These are phyloP conservation scores for Montipora cactus DNA, from an alignment of 64 coral and sea anemone genomes.

Conservation along the genomic window DNA sequence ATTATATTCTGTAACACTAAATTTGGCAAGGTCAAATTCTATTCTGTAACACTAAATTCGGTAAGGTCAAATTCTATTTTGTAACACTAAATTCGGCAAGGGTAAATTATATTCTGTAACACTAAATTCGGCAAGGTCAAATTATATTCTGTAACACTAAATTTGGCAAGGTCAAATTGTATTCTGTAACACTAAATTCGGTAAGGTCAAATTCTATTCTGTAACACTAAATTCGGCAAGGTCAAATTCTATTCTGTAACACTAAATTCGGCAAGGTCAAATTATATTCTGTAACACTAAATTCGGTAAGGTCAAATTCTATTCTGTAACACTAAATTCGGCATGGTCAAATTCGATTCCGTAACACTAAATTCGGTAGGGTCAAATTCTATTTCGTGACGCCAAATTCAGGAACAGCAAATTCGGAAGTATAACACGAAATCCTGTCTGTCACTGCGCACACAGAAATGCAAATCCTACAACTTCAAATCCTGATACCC, in stretches of 20 bases:
- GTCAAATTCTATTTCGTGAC: background rate
- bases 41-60: background rate
- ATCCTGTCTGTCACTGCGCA: background rate
- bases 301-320: background rate
- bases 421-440: background rate
- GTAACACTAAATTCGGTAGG: background rate
- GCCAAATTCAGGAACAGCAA: background rate
- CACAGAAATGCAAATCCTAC: background rate
- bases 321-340: background rate
- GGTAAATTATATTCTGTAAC: background rate
- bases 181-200: background rate
- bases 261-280: background rate
- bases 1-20: background rate
- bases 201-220: background rate
- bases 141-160: background rate
- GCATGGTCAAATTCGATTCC: background rate
- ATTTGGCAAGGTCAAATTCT: background rate
- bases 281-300: background rate
- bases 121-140: background rate
- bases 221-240: too few relatives aligned
- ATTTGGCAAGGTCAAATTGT: background rate
- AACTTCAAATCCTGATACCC: conserved; percentile 14
- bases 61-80: background rate
- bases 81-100: background rate
- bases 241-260: background rate